phyloP scores from a whole-genome alignment of 2,113 vertebrate genomes.

The Crotalus helleri region DNA sequence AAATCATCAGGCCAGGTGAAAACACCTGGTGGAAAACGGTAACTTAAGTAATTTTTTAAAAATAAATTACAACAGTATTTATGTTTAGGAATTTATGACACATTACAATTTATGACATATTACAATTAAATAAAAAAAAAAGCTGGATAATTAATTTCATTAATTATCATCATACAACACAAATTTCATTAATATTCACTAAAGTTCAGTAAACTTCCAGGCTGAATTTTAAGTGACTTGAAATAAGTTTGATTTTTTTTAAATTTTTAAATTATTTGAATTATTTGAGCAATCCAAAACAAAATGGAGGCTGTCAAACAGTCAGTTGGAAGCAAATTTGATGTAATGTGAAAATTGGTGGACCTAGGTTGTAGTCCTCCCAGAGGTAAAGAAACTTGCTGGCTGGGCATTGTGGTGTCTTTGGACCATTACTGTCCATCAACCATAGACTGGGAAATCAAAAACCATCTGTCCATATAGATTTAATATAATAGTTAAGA shows the following conservation, averaged over 20 bases:
- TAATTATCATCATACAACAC: too few species aligned
- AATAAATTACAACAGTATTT: neutral
- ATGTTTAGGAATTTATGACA: neutral
- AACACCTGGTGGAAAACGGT: slow-evolving; percentile 45
- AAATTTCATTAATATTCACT: neutral
- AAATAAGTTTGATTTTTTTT: neutral
- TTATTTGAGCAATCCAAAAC: neutral
- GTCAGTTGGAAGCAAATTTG: neutral
- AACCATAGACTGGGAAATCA: neutral
- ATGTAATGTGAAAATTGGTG: neutral
- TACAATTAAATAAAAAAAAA: neutral
- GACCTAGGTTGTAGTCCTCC: neutral
- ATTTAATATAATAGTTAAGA: neutral
- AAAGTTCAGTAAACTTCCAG: neutral
- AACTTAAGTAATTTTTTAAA: neutral
- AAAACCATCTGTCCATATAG: neutral
- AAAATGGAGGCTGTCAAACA: neutral
- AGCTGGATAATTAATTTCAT: neutral
- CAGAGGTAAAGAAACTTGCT: neutral
- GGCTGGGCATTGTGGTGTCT: neutral
- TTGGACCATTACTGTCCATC: neutral
- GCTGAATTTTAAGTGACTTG: neutral
- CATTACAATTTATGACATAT: neutral
- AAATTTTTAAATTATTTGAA: neutral
- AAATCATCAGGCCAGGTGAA: slow-evolving; percentile 13